Conservation (phyloP, 2,888 invertebrate species). For the Bimastos eiseni region DNA sequence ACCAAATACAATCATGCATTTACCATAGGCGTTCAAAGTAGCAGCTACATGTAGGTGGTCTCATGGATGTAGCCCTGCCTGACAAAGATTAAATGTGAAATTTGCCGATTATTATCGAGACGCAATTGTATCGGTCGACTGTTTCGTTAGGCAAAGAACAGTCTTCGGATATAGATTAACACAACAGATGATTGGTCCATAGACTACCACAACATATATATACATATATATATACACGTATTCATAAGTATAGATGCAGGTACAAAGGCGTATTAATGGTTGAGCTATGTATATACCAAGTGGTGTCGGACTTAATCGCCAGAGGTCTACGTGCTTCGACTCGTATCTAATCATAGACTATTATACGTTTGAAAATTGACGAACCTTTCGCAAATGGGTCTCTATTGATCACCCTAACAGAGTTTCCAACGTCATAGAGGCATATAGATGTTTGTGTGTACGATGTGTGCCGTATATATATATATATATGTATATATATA, state of each 20-base stretch:
- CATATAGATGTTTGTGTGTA: not conserved
- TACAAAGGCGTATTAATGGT: not conserved
- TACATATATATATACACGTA: not conserved
- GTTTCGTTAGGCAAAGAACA: not conserved
- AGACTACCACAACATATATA: not conserved
- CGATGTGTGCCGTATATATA: no score
- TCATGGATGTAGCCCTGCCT: not conserved
- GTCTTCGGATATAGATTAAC: not conserved
- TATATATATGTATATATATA: no score
- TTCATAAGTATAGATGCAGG: not conserved
- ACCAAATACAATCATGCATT: no score
- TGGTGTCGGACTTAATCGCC: no score
- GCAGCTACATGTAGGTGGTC: no score
- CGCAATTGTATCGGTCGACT: not conserved
- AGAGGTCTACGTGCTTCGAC: not conserved
- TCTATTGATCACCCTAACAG: not conserved
- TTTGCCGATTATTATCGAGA: not conserved
- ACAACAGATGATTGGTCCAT: not conserved
- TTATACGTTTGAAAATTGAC: conserved; percentile 2
- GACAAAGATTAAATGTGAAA: not conserved
- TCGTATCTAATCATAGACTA: no score
- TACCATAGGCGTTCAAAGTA: not conserved
- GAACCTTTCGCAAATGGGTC: not conserved
- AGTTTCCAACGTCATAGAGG: not conserved
- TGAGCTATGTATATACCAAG: not conserved